These are phyloP conservation scores for Cephus spinipes DNA, from an alignment of 2,888 invertebrate species.

Conservation along the genomic window DNA sequence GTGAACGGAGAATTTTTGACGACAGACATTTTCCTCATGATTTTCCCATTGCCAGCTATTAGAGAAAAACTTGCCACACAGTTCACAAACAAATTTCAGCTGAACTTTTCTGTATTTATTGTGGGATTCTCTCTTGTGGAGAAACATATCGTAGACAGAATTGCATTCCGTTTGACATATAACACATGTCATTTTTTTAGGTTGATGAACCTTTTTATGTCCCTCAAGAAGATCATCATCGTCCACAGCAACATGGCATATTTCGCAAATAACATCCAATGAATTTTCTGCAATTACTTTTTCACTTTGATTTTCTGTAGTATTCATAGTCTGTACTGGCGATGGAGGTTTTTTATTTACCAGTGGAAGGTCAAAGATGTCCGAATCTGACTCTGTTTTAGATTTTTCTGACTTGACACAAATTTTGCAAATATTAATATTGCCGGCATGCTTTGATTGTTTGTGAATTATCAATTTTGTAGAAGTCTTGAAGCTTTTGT, in stretches of 20 bases:
- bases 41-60: slow-evolving; percentile 41
- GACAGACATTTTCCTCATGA: slow-evolving; percentile 37
- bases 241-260: slow-evolving; percentile 35
- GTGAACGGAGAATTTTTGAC: slow-evolving; percentile 31
- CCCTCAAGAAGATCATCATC: slow-evolving; percentile 32
- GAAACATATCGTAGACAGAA: slow-evolving; percentile 38
- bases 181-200: slow-evolving; percentile 31
- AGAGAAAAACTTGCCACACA: slow-evolving; percentile 41
- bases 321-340: not conserved
- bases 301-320: not conserved
- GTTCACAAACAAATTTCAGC: slow-evolving; percentile 41
- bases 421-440: slow-evolving; percentile 20
- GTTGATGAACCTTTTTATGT: slow-evolving; percentile 36
- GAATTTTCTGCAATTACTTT: not conserved
- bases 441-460: slow-evolving; percentile 26
- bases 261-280: slow-evolving; percentile 19
- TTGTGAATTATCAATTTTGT: slow-evolving; percentile 35
- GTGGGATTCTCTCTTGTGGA: slow-evolving; percentile 36
- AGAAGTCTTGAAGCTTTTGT: slow-evolving; percentile 30
- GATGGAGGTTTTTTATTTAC: not conserved
- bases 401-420: slow-evolving; percentile 15
- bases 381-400: not conserved
- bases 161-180: slow-evolving; percentile 33
- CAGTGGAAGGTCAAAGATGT: not conserved
- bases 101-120: slow-evolving; percentile 37